Base-by-base conservation (phyloP, 2,888 invertebrate genomes). In the Dione vanillae region DNA sequence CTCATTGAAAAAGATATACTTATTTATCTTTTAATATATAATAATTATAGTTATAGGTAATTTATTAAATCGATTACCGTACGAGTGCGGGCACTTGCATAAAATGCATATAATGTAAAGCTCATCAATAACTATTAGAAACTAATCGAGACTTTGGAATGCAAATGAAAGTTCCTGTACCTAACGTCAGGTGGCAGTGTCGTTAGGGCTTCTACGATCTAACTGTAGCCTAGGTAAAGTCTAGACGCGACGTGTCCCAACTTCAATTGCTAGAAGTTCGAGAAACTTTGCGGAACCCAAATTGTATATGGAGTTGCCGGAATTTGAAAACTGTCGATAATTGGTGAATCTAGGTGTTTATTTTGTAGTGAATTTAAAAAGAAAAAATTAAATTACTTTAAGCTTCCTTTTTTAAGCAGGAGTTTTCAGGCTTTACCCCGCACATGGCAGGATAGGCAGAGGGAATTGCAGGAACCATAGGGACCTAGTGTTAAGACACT, bases 201-300 rank as follows among this genome's bases (percentile, higher is more conserved):
- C 52, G 62, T 68, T 68, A 69, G 54, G 20, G 54, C 62, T 51
- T 43, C 51, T 52, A 67, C 45, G 65, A 65, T 72, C 59, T 59
- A 70, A 70, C 64, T 65, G 70, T 70, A 65, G 49, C 67, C 56
- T 43, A 27, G 70, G 19, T 19, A 35, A 12, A 35, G 37, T 66
- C 54, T 56, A 54, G 65, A 62, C 19, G 59, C 64, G 61, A 69
- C 64, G 65, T 56, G 67, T 61, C 14, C 70, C 27, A 37, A 72
- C 67, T 65, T 73, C 47, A 8, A 37, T 14, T 35, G 49, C n/a
- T 27, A 40, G 58, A 70, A 58, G 58, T 68, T 20, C 35, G 20
- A 20, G 59, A 37, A 65, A 52, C 43, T 73, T 71, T 47, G 45
- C 1, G 41, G 65, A 64, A 58, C 47, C 35, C 20, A 52, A 69